Evolutionary conservation across 2,888 invertebrate genomes (phyloP), one percentile per base, ranked within the genome.

Genomic region (Pristionchus arcanus): DNA sequence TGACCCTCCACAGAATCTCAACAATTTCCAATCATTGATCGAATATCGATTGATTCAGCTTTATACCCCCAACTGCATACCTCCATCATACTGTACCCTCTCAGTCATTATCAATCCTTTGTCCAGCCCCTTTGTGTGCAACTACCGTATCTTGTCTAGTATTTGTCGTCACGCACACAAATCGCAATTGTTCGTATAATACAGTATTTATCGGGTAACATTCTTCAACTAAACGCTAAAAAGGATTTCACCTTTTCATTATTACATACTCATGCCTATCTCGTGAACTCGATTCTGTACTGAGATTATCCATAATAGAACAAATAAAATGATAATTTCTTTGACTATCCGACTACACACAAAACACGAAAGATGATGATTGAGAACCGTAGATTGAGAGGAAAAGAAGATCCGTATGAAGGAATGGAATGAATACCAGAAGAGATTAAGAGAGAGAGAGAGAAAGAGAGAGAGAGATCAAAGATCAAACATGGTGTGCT

Each of bases 101-200:
- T 81, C 81, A 81, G 81, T 53, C 81, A 81, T 81, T 81, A 81
- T 81, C 49, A 53, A 81, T 81, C 49, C 55, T 81, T 49, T 81
- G 81, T 34, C 49, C 19, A 19, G 49, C 77, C 25, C 42, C 34
- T 25, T 77, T 28, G n/a, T 53, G 81, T 81, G 81, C 81, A 81
- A 81, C 81, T 81, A 81, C 81, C 53, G 81, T 81, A 37, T 74
- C 74, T 37, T 37, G 37, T 74, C 68, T 74, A 81, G 81, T 81
- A 81, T 81, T 81, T 15, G 13, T 53, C 81, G 42, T 74, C 68
- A 28, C 37, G 21, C 37, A 71, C 81, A 81, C 49, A 81, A 74
- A 81, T 81, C 0, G 49, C 81, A 53, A 53, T 81, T 77, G 53
- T 25, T 81, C 28, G 81, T 81, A 49, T 81, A 81, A 53, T 81